These are phyloP conservation scores for Pterostichus niger DNA, from an alignment of 2,888 invertebrate species.

Conservation along the genomic window DNA sequence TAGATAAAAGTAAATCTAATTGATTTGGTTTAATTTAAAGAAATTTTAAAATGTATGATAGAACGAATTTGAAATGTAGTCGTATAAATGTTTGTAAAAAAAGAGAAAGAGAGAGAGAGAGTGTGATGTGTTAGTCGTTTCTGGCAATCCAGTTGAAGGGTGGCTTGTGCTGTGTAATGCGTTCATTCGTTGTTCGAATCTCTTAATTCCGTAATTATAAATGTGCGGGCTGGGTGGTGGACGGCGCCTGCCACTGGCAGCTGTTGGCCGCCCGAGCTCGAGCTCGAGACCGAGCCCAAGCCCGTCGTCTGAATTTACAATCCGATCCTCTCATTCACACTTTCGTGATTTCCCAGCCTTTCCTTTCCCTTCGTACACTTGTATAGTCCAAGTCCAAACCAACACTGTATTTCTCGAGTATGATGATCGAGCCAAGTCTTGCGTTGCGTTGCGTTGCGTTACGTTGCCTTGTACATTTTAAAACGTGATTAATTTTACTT, in stretches of 20 bases:
- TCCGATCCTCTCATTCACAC: conserved; percentile 53
- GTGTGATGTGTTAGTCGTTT: too few species aligned
- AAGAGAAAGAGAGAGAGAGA: too few species aligned
- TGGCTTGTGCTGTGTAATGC: conserved; percentile 19
- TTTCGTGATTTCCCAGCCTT: conserved; percentile 33
- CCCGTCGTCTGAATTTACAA: conserved; percentile 26
- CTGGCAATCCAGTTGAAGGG: too few species aligned
- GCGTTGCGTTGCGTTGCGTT: too few species aligned
- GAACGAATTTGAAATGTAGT: too few species aligned
- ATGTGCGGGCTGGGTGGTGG: conserved; percentile 25
- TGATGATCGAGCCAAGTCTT: neutral
- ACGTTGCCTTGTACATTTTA: conserved; percentile 7
- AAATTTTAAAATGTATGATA: too few species aligned
- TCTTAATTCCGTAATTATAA: conserved; percentile 51
- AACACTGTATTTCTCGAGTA: too few species aligned
- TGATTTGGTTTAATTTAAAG: too few species aligned
- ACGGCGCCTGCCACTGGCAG: conserved; percentile 31
- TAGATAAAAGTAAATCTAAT: too few species aligned
- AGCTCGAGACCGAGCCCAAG: too few species aligned
- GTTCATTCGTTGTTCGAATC: conserved; percentile 19
- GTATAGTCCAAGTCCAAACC: neutral
- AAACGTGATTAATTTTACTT: conserved; percentile 57
- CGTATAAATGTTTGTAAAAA: too few species aligned
- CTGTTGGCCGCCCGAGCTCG: conserved; percentile 15
- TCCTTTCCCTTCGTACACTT: neutral